Evolutionary conservation across 2,113 vertebrate genomes (phyloP).

Genomic region (Sapayoa aenigma): DNA sequence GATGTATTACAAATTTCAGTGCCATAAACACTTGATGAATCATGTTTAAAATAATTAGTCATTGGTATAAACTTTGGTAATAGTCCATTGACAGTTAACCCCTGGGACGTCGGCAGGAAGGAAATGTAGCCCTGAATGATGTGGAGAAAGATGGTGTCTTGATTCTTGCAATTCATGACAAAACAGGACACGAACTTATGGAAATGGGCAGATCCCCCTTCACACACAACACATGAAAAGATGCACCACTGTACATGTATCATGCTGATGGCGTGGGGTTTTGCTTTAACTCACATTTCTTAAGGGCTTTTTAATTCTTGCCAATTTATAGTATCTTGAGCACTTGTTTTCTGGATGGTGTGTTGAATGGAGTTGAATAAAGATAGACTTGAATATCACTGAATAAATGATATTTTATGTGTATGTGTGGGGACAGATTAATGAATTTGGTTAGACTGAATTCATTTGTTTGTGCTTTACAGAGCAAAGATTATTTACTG

Average conservation of each 20-base stretch:
- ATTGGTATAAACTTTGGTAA: neutral
- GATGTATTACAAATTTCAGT: neutral
- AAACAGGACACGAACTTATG: neutral
- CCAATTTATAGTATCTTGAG: neutral
- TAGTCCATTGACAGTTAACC: neutral
- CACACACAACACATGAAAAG: neutral
- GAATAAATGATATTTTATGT: too few relatives aligned
- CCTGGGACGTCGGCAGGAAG: neutral
- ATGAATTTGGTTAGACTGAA: neutral
- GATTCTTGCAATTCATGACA: neutral
- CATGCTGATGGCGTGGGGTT: rapidly evolving
- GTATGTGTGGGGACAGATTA: too few relatives aligned
- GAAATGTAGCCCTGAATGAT: neutral
- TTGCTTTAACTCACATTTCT: neutral
- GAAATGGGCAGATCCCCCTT: neutral
- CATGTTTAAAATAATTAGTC: neutral
- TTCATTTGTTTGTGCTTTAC: neutral
- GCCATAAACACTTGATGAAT: neutral
- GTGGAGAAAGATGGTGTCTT: neutral
- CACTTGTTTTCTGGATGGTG: neutral
- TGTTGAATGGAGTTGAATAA: neutral
- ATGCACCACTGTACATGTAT: rapidly evolving
- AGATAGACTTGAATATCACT: too few relatives aligned
- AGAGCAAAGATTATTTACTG: neutral
- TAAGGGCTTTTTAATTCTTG: neutral